Conservation (phyloP, 2,113 vertebrate species). For the Cichladusa arquata region DNA sequence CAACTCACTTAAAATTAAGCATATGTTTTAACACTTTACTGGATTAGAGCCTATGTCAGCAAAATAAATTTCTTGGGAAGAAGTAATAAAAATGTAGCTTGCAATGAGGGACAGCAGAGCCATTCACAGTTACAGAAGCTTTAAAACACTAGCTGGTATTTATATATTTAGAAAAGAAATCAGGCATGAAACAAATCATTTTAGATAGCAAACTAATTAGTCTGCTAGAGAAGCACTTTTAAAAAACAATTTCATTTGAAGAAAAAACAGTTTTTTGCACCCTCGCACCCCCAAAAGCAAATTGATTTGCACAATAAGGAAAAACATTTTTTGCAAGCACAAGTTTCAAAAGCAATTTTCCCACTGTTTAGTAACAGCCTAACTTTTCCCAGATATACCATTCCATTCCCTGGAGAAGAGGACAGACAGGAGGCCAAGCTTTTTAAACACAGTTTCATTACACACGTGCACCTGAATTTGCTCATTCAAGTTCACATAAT, state of each 20-base stretch:
- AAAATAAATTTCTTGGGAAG: slow-evolving; percentile 61
- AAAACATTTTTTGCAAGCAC: background rate
- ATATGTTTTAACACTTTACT: slow-evolving; percentile 53
- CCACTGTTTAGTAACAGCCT: background rate
- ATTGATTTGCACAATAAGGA: background rate
- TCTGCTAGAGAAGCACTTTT: background rate
- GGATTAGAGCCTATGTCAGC: slow-evolving; percentile 62
- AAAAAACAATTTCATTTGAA: background rate
- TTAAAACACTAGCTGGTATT: slow-evolving; percentile 58
- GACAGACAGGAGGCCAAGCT: background rate
- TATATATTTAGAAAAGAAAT: slow-evolving; percentile 58
- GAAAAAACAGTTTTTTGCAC: background rate
- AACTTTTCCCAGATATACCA: background rate
- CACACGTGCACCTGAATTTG: background rate
- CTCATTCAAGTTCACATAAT: background rate
- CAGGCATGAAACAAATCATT: slow-evolving; percentile 49
- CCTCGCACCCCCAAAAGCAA: background rate
- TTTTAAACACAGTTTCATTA: background rate
- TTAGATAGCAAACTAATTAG: slow-evolving; percentile 49
- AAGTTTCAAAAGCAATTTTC: background rate
- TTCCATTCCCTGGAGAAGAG: background rate
- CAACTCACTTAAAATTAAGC: slow-evolving; percentile 20
- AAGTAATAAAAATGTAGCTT: slow-evolving; percentile 53
- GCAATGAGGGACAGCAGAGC: slow-evolving; percentile 45
- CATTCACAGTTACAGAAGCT: slow-evolving; percentile 52